Percentiles rank a stretch among this genome's conserved stretches.
These are phyloP conservation scores for Microplitis manilae DNA, from an alignment of 2,888 invertebrate species.

Conservation along the genomic window DNA sequence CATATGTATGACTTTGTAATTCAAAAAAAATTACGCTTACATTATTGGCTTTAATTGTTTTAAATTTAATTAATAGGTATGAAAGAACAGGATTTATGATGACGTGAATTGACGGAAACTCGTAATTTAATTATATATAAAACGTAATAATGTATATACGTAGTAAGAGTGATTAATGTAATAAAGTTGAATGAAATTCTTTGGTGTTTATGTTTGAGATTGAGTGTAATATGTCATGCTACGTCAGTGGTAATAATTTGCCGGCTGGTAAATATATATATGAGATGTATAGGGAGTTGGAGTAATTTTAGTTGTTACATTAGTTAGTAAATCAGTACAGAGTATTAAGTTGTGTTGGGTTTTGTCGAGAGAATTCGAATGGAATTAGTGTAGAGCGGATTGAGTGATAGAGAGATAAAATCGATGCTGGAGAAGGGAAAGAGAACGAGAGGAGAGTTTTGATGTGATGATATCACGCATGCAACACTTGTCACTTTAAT, in stretches of 20 bases:
- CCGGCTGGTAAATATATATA: not conserved
- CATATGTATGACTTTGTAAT: not conserved
- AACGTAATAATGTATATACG: not conserved
- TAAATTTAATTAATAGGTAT: too few species aligned
- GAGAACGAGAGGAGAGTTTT: not conserved
- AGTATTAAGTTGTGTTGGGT: not conserved
- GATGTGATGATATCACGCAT: not conserved
- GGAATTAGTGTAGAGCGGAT: not conserved
- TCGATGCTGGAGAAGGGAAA: not conserved
- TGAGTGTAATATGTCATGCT: not conserved
- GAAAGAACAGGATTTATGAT: not conserved
- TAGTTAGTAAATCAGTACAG: not conserved
- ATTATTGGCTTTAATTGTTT: too few species aligned
- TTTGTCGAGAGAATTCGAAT: not conserved
- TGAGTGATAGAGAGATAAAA: not conserved
- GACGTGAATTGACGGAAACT: constrained; percentile 1
- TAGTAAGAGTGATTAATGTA: not conserved
- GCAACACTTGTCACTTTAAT: constrained; percentile 7
- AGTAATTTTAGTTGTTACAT: not conserved
- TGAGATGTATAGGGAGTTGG: not conserved
- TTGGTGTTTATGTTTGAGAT: not conserved
- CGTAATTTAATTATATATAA: not conserved
- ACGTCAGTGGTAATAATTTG: not conserved
- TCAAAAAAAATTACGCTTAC: not conserved
- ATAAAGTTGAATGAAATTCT: not conserved